Evolutionary conservation across 2,113 vertebrate genomes (phyloP).

Genomic region (Chionis minor): DNA sequence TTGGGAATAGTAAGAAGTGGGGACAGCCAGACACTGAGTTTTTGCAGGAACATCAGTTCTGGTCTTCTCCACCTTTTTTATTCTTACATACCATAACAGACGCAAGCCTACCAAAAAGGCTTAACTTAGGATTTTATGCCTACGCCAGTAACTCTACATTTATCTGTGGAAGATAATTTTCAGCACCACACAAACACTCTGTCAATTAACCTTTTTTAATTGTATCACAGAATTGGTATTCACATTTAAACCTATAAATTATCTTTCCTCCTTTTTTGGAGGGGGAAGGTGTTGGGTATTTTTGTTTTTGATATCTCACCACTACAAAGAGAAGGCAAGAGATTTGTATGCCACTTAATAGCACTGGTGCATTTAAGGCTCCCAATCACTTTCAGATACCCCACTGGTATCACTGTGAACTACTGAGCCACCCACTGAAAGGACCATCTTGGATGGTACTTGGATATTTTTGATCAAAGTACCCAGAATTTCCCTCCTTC

Average conservation of each 20-base stretch:
- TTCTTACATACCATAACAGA: neutral
- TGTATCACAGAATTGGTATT: neutral
- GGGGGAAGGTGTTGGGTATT: neutral
- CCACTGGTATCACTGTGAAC: neutral
- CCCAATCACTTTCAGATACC: neutral
- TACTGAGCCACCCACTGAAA: neutral
- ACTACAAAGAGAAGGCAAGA: neutral
- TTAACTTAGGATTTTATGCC: neutral
- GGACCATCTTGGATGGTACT: too few relatives aligned
- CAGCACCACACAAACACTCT: neutral
- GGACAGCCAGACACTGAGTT: neutral
- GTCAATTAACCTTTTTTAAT: neutral
- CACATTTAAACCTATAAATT: neutral
- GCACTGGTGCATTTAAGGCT: neutral
- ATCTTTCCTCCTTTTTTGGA: neutral
- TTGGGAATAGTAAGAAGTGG: neutral
- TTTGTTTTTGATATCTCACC: neutral
- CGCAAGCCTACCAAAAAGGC: neutral
- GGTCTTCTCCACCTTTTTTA: neutral
- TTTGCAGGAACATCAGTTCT: neutral
- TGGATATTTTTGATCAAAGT: neutral
- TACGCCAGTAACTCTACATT: neutral
- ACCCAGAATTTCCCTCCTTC: neutral
- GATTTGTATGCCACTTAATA: neutral
- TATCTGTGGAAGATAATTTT: neutral